Evolutionary conservation across 1,140 invertebrate genomes (phyloP), one percentile per base, ranked within the genome.

Genomic region (Pentalonia nigronervosa): DNA sequence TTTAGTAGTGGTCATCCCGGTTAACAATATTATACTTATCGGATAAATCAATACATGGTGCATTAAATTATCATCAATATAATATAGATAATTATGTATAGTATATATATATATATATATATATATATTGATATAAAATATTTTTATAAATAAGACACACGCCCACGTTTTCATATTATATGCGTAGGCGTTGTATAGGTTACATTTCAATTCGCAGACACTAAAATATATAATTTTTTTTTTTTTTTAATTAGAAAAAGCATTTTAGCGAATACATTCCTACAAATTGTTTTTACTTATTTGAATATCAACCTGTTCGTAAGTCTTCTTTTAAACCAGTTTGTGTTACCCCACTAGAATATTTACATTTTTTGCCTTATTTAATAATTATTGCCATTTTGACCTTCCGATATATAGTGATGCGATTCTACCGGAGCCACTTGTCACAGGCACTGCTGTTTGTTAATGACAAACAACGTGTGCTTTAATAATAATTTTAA

Each of bases 241-340:
- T 53, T 89, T 53, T 89, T 89, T 89, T 89, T 56, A 89, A 89
- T 89, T 56, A 56, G 48, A 89, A 53, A 56, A 53, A 56, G 56
- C 88, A 56, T 89, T 89, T 89, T 41, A 36, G 9, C 88, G 36
- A 89, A 56, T 56, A 89, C 50, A 56, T 89, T 89, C 48, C 21
- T 89, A 89, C n/a, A 89, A 56, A 89, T 89, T 56, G 88, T 53
- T 89, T 89, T 56, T 89, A 89, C 48, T 56, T 89, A 89, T 89
- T 89, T 89, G 48, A 89, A 89, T 89, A 89, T 89, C 50, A 89
- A 89, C 88, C 88, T 56, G 88, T 89, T 89, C 34, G 48, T 34
- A 56, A 41, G 88, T 56, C 20, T 56, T 89, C 47, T 53, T 88
- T 53, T 56, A 89, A 89, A 89, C 88, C 88, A 89, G 88, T 89